Evolutionary conservation across 2,888 invertebrate genomes (phyloP).

Genomic region (Laspeyria flexula): DNA sequence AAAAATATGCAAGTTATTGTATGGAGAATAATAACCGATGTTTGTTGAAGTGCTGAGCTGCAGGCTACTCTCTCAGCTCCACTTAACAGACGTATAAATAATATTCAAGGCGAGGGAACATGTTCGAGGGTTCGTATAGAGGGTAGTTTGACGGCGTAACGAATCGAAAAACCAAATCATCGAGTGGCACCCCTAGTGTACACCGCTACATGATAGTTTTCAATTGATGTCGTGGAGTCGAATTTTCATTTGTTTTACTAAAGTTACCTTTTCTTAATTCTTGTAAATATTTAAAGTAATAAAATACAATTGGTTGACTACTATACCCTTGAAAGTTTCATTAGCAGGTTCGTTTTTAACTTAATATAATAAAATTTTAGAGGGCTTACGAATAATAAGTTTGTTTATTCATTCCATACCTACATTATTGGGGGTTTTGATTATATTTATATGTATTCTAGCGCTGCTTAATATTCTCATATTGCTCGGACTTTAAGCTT

Average conservation of each 20-base stretch:
- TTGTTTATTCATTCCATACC: too few species aligned
- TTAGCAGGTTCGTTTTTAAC: too few species aligned
- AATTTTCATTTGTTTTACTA: not conserved
- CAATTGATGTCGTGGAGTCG: slow-evolving; percentile 60
- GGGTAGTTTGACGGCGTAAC: slow-evolving; percentile 87
- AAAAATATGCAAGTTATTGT: slow-evolving; percentile 42
- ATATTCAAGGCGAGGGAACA: slow-evolving; percentile 85
- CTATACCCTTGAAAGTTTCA: too few species aligned
- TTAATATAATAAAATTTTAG: too few species aligned
- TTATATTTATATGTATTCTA: too few species aligned
- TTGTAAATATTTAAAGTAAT: too few species aligned
- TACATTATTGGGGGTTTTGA: too few species aligned
- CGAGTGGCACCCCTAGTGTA: slow-evolving; percentile 84
- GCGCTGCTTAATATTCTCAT: too few species aligned
- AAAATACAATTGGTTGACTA: too few species aligned
- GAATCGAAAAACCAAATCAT: slow-evolving; percentile 87
- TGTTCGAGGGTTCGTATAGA: slow-evolving; percentile 81
- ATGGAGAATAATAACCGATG: slow-evolving; percentile 79
- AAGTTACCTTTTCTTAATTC: not conserved
- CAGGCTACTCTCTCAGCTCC: slow-evolving; percentile 82
- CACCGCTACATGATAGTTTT: slow-evolving; percentile 84
- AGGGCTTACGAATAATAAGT: too few species aligned
- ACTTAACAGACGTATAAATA: slow-evolving; percentile 87
- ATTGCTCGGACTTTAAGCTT: too few species aligned
- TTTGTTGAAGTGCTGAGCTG: slow-evolving; percentile 84